Evolutionary conservation across 2,797 vertebrate genomes (phyloP).

Genomic region (Phoeniculus purpureus): DNA sequence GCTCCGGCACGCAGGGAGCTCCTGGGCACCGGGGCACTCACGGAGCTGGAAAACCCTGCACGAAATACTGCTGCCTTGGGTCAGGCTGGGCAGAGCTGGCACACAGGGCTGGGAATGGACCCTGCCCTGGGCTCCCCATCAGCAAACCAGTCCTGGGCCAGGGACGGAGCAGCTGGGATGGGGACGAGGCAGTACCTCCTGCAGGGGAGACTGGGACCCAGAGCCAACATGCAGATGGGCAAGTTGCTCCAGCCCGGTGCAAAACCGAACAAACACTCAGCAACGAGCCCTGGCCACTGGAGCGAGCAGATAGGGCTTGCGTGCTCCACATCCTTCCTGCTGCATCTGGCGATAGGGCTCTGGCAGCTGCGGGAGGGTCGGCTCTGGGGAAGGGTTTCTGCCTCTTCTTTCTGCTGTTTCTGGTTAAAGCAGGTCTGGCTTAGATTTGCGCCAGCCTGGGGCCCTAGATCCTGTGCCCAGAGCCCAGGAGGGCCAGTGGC

Average conservation of each 20-base stretch:
- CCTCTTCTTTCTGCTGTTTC: neutral
- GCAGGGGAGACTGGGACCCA: neutral
- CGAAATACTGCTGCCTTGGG: neutral
- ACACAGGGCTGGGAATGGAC: too few relatives aligned
- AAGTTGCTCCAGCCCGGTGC: neutral
- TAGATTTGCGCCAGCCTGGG: conserved; percentile 17
- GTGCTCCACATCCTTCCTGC: neutral
- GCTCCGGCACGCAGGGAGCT: accelerated
- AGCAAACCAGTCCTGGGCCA: neutral
- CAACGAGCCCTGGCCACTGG: neutral
- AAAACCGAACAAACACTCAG: neutral
- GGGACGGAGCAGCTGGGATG: neutral
- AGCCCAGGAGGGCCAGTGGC: neutral
- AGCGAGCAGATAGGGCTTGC: neutral
- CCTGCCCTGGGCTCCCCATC: neutral
- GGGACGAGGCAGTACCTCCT: neutral
- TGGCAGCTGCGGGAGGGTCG: neutral
- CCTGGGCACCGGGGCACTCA: accelerated
- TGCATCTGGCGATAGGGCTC: neutral
- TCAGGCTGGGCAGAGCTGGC: neutral
- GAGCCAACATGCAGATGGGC: accelerated
- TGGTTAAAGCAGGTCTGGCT: conserved; percentile 5
- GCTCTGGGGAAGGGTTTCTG: neutral
- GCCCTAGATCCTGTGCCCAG: neutral
- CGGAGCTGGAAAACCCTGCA: neutral